Evolutionary conservation across 1,140 invertebrate species (phyloP), one percentile per base, ranked within the genome.

Genomic region (Aplysia californica): DNA sequence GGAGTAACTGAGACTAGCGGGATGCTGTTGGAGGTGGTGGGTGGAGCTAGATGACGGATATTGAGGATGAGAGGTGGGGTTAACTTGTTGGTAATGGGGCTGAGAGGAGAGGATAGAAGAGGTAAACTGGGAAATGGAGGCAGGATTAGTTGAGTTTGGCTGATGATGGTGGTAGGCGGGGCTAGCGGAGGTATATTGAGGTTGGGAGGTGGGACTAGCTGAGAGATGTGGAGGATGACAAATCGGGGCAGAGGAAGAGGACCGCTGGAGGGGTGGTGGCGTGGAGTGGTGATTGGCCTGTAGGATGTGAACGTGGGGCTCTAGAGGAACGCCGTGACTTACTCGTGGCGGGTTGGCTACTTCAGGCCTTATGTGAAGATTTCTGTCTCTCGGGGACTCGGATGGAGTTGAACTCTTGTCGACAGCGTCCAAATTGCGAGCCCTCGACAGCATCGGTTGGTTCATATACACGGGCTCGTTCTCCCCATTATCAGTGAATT

Each of bases 401-500:
- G 6, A 15, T 15, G 35, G 18, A 36, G 21, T 36, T 10, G 26
- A 36, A 6, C 15, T 26, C 31, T 23, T 66, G 64, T 36, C 31
- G 3, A 29, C 21, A 15, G 64, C 23, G 6, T 59, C 58, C 31
- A 29, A 6, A 6, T 21, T 15, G 6, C 23, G 6, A 26, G 26
- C 67, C 5, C 39, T 69, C 3, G 36, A 5, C 21, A 69, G 3
- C 64, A 66, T 66, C 15, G 33, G 15, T 23, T 66, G 64, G 29
- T 69, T 69, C 15, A 69, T 39, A 29, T 69, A 69, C 3, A 69
- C 36, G 23, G 67, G 67, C 35, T 69, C 44, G 44, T n/a, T 50
- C 44, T 50, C 44, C 44, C n/a, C 44, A 15, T 10, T 50, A 23
- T 61, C 58, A 23, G 31, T 4, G 29, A 3, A 3, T 21, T 70